Conservation (phyloP, 2,797 vertebrate genomes). For the Macroramphosus scolopax region DNA sequence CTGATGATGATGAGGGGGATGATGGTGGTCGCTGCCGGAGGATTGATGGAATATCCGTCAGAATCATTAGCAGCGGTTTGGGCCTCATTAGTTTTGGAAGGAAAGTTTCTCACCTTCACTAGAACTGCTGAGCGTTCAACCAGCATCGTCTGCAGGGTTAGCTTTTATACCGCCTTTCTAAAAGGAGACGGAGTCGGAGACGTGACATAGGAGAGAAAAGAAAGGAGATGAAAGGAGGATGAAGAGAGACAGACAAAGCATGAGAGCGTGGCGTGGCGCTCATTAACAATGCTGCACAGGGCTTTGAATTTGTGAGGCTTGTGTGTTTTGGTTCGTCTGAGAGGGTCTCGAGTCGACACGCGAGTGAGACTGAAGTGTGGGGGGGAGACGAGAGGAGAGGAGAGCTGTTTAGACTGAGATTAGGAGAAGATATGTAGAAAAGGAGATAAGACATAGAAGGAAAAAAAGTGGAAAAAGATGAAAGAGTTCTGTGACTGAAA, state of each 20-base stretch:
- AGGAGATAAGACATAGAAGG: slow-evolving; percentile 13
- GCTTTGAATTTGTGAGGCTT: slow-evolving; percentile 37
- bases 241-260: too few species aligned
- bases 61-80: slow-evolving; percentile 44
- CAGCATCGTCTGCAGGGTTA: slow-evolving; percentile 34
- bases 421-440: too few species aligned
- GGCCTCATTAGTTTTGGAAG: slow-evolving; percentile 59
- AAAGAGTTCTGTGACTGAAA: slow-evolving; percentile 19
- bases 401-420: too few species aligned
- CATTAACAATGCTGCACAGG: slow-evolving; percentile 47
- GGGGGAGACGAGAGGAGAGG: too few species aligned
- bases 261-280: slow-evolving; percentile 25
- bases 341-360: too few species aligned
- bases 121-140: slow-evolving; percentile 17
- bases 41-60: slow-evolving; percentile 47
- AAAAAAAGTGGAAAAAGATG: slow-evolving; percentile 9
- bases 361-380: too few species aligned
- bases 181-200: slow-evolving; percentile 13
- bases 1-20: too few species aligned
- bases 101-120: slow-evolving; percentile 37
- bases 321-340: too few species aligned
- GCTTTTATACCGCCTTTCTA: slow-evolving; percentile 15
- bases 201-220: slow-evolving; percentile 7
- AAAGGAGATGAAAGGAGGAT: slow-evolving; percentile 15
- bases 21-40: slow-evolving; percentile 6